phyloP scores from a whole-genome alignment of 2,888 invertebrate genomes.

The Cryptocephalus moraei region DNA sequence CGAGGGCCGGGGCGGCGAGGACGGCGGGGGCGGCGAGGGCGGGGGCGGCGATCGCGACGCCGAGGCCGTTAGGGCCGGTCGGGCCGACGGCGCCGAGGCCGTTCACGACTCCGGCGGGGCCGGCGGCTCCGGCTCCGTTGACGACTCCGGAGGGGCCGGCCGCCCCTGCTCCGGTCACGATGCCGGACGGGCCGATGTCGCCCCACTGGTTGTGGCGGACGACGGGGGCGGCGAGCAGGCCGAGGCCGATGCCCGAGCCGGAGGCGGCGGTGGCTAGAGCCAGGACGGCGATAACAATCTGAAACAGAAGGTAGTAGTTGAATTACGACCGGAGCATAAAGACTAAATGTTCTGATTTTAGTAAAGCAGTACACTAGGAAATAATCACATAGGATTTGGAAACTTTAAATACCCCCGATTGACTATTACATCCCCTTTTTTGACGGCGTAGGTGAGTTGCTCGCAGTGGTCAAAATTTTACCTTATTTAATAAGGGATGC shows the following conservation, averaged over 20 bases:
- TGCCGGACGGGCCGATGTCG: slow-evolving; percentile 9
- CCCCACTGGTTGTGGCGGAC: neutral
- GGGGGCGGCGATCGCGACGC: slow-evolving; percentile 4
- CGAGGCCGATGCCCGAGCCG: slow-evolving; percentile 5
- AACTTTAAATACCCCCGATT: too few species aligned
- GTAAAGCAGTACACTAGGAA: too few species aligned
- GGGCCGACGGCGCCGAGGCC: slow-evolving; percentile 15
- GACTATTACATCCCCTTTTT: too few species aligned
- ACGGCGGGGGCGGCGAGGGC: neutral
- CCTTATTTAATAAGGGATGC: too few species aligned
- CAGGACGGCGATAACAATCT: slow-evolving; percentile 11
- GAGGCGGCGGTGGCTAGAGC: slow-evolving; percentile 9
- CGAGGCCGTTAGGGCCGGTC: slow-evolving; percentile 12
- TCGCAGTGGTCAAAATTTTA: too few species aligned
- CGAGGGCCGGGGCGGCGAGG: neutral
- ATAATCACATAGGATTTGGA: too few species aligned
- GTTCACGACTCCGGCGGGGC: slow-evolving; percentile 12
- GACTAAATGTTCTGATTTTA: too few species aligned
- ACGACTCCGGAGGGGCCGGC: slow-evolving; percentile 11
- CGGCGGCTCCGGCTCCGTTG: slow-evolving; percentile 10
- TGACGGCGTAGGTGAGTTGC: too few species aligned
- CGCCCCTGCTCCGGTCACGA: slow-evolving; percentile 10
- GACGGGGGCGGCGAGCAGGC: slow-evolving; percentile 4
- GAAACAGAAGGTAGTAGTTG: neutral
- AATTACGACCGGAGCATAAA: too few species aligned